Conservation (phyloP, 2,888 invertebrate species). For the Mythimna loreyi region DNA sequence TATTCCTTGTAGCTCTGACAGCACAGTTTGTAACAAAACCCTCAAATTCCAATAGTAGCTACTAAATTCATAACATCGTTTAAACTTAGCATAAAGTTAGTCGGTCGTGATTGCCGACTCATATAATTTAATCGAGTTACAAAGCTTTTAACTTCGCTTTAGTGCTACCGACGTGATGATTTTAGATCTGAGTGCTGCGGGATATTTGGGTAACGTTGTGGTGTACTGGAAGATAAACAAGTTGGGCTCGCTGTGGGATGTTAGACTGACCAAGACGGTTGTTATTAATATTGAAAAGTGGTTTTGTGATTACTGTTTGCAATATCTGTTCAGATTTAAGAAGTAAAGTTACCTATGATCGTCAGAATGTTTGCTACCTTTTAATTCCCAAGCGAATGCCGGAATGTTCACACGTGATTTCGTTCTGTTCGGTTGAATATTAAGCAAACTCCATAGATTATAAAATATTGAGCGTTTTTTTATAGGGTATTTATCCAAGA, state of each 20-base stretch:
- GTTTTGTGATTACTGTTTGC: too few relatives aligned
- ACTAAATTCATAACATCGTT: conserved; percentile 41
- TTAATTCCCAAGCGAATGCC: too few relatives aligned
- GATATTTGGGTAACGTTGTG: background rate
- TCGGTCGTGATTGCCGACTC: conserved; percentile 41
- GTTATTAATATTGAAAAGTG: too few relatives aligned
- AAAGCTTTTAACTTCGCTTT: conserved; percentile 43
- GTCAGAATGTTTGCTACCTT: too few relatives aligned
- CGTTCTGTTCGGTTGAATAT: too few relatives aligned
- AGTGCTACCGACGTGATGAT: conserved; percentile 19
- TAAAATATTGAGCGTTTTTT: too few relatives aligned
- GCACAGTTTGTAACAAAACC: background rate
- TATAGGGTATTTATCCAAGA: too few relatives aligned
- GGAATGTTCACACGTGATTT: too few relatives aligned
- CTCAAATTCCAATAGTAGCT: conserved; percentile 23
- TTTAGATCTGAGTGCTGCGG: conserved; percentile 10
- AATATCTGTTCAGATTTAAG: too few relatives aligned
- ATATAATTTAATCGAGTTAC: conserved; percentile 56
- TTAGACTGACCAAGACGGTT: background rate
- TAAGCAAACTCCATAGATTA: too few relatives aligned
- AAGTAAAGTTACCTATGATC: too few relatives aligned
- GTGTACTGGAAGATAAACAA: background rate
- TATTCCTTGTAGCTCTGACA: background rate
- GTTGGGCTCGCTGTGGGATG: background rate
- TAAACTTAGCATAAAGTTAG: conserved; percentile 42